These are phyloP conservation scores for Hydra vulgaris DNA, from an alignment of 30 jellyfish, hydroid and myxozoan genomes.

Conservation along the genomic window DNA sequence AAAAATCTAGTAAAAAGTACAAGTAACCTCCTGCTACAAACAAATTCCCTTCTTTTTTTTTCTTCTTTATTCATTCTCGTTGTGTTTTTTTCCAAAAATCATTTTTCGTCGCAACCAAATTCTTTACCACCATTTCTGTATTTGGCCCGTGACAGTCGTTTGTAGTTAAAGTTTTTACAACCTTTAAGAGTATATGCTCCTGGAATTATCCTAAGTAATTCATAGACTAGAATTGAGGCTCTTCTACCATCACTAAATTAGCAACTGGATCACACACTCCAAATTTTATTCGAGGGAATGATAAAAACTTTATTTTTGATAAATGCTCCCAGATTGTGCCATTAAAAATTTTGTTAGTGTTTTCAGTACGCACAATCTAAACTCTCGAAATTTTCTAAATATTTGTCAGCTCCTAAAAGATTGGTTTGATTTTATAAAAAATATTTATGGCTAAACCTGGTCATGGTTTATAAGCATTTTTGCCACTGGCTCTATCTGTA, in stretches of 20 bases:
- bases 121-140: too few relatives aligned
- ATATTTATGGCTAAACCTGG: neutral
- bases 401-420: neutral
- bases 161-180: too few relatives aligned
- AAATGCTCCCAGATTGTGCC: neutral
- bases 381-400: neutral
- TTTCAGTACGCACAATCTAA: neutral
- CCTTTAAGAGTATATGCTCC: neutral
- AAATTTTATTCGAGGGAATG: too few relatives aligned
- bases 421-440: neutral
- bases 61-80: too few relatives aligned
- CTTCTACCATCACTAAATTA: neutral
- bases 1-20: too few relatives aligned
- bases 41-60: too few relatives aligned
- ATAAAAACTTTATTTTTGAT: neutral
- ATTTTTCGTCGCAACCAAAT: too few relatives aligned
- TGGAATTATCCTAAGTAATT: neutral
- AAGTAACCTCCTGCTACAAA: too few relatives aligned
- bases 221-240: conserved; percentile 2
- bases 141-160: too few relatives aligned
- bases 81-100: too few relatives aligned
- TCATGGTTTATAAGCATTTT: neutral
- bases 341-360: neutral
- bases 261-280: neutral
- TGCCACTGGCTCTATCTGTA: neutral